Base-by-base conservation (phyloP, 2,888 invertebrate genomes). In the Ptilodon capucinus region DNA sequence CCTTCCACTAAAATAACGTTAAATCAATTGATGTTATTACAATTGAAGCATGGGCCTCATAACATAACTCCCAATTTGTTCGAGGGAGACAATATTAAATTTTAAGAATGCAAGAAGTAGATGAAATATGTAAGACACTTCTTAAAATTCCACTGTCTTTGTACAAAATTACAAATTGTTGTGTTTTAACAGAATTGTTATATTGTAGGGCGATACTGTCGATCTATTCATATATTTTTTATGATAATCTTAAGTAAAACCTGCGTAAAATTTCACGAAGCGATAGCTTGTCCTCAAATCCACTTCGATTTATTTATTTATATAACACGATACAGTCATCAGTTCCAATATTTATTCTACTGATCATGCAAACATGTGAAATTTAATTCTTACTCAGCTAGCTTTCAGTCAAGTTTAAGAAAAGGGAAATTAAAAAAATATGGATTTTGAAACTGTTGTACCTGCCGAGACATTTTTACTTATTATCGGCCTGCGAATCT, bases 1-100 rank as follows among this genome's bases (percentile, higher is more conserved):
- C 84, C 87, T 86, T 83, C 87, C 76, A 89, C 86, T 90, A 87
- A 89, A 87, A 88, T 83, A 88, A 81, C 82, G 80, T 88, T 90
- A 88, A 88, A 89, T 89, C 89, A 90, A 90, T 90, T 90, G 90
- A 86, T 84, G 86, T 86, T 89, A 88, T 86, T 87, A 89, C 88
- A 86, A 88, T 85, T 86, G 86, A 83, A 81, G 81, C 81, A 81
- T 78, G 79, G 79, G 79, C 82, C 74, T 81, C 79, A 68, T 77
- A n/a, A n/a, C 72, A 81, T 83, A 79, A 82, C 79, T 76, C 73
- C 76, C 71, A 72, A 76, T 77, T 74, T 71, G 69, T 75, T n/a
- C n/a, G 66, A 74, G 74, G 76, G 74, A 72, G 68, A 67, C 44
- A 39, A 34, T 45, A 28, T 11, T 11, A n/a, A 14, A 32, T 32